phyloP scores from a whole-genome alignment of 2,113 vertebrate genomes.

The Electrona antarctica region DNA sequence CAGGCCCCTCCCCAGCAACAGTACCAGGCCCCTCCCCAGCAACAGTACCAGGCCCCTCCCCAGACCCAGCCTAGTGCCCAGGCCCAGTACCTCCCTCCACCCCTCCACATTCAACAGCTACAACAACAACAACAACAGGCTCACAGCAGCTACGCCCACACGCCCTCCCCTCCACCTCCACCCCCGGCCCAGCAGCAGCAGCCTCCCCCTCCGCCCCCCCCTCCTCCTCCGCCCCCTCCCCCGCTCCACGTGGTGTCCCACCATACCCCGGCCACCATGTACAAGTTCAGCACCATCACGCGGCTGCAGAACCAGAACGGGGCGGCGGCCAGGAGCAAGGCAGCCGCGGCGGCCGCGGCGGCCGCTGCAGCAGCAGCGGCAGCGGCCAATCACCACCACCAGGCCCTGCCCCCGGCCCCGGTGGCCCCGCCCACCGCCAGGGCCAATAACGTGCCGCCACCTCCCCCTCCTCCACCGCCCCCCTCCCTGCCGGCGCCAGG shows the following conservation, averaged over 20 bases:
- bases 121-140: not conserved
- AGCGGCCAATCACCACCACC: slow-evolving; percentile 47
- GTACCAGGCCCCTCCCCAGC: slow-evolving; percentile 1
- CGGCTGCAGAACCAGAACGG: slow-evolving; percentile 79
- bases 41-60: slow-evolving; percentile 6
- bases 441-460: slow-evolving; percentile 80
- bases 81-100: not conserved
- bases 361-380: too few species aligned
- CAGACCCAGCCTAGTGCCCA: slow-evolving; percentile 48
- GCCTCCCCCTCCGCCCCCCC: slow-evolving; percentile 69
- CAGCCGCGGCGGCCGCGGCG: slow-evolving; percentile 64
- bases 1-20: slow-evolving; percentile 13
- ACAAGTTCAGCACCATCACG: slow-evolving; percentile 91
- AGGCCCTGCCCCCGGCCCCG: slow-evolving; percentile 52
- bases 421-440: slow-evolving; percentile 69
- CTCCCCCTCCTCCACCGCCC: slow-evolving; percentile 75
- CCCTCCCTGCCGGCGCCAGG: slow-evolving; percentile 81
- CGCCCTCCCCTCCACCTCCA: slow-evolving; percentile 56
- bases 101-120: not conserved
- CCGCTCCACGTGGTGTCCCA: slow-evolving; percentile 69
- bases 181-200: too few species aligned
- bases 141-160: slow-evolving; percentile 53
- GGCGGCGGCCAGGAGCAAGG: slow-evolving; percentile 22
- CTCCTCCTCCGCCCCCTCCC: slow-evolving; percentile 71
- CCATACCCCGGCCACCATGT: slow-evolving; percentile 79